Evolutionary conservation across 2,797 vertebrate genomes (phyloP).

Genomic region (Pempheris klunzingeri): DNA sequence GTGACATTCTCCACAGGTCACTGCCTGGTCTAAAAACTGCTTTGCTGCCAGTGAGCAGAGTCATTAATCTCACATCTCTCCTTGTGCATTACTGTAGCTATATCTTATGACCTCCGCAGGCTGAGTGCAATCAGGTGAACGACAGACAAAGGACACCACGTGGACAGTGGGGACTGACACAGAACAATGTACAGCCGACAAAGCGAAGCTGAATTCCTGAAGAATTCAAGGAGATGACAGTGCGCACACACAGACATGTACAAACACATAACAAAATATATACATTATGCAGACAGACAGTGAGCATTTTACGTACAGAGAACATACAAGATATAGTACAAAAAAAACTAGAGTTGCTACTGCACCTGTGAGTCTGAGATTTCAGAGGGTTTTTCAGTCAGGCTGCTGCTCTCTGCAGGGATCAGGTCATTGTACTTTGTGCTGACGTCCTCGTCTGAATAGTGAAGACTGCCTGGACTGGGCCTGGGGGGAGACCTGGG

Average conservation of each 20-base stretch:
- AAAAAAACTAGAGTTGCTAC: neutral
- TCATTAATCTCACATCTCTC: constrained; percentile 60
- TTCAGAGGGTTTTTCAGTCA: constrained; percentile 97
- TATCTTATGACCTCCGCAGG: constrained; percentile 30
- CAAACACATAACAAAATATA: constrained; percentile 41
- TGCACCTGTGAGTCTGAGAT: constrained; percentile 96
- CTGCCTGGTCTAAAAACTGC: constrained; percentile 49
- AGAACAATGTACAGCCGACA: constrained; percentile 33
- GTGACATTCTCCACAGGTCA: constrained; percentile 65
- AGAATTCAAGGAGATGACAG: constrained; percentile 63
- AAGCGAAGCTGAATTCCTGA: constrained; percentile 67
- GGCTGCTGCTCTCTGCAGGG: constrained; percentile 96
- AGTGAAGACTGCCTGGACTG: constrained; percentile 96
- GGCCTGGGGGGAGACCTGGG: constrained; percentile 94
- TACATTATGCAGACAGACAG: constrained; percentile 38
- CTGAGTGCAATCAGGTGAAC: constrained; percentile 30
- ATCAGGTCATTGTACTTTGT: constrained; percentile 97
- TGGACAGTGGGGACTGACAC: constrained; percentile 44
- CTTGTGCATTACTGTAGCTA: constrained; percentile 19
- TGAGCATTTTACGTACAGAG: neutral
- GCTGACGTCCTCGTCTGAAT: constrained; percentile 97
- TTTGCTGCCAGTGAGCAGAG: constrained; percentile 37
- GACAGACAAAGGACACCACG: constrained; percentile 34
- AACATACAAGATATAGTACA: neutral
- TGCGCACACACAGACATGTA: constrained; percentile 44